Base-by-base conservation (phyloP, 2,113 vertebrate species). In the Atractosteus spatula region DNA sequence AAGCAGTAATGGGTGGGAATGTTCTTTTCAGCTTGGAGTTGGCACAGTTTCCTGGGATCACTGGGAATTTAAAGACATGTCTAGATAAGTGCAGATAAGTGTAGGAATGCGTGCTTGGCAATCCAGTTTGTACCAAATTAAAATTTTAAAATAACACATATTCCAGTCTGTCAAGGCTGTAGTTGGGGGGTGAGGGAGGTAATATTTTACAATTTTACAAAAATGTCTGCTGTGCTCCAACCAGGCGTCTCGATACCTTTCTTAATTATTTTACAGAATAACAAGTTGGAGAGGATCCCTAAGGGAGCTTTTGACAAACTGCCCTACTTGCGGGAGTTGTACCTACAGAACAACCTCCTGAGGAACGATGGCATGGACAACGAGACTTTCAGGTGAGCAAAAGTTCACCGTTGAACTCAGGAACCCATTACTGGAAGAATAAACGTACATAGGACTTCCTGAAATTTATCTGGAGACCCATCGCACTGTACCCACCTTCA, bases 231-330 rank as follows among this genome's bases (percentile, higher is more conserved):
- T 62, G 59, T 29, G 29, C 29, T 29, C 29, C 29, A 29, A 29
- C 29, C 29, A 29, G 2, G 29, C 2, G 29, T 29, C 29, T 29
- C 29, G 29, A 29, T 29, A 29, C 29, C 29, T 29, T 29, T 29
- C 29, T 29, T 29, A 29, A 29, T 29, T 29, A 29, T 29, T 29
- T 29, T 44, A 2, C 82, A 99, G 97, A 97, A 91, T 82, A 99
- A 99, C 87, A 97, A 93, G 76, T 82, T 99, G 75, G 96, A 97
- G 87, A 95, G 95, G 88, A 97, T 99, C 74, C 96, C 97, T 4
- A 77, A 83, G 3, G 95, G 95, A 43, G 96, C 94, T 14, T 97
- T 99, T 81, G 92, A 90, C 6, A 91, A 90, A 42, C 90, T 98
- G 57, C 79, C 80, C 3, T 91, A 92, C 64, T 92, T 99, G 41